Percentiles rank a stretch among this genome's conserved stretches.
These are phyloP conservation scores for Pseudomugil gertrudae DNA, from an alignment of 2,797 vertebrate genomes.

Conservation along the genomic window DNA sequence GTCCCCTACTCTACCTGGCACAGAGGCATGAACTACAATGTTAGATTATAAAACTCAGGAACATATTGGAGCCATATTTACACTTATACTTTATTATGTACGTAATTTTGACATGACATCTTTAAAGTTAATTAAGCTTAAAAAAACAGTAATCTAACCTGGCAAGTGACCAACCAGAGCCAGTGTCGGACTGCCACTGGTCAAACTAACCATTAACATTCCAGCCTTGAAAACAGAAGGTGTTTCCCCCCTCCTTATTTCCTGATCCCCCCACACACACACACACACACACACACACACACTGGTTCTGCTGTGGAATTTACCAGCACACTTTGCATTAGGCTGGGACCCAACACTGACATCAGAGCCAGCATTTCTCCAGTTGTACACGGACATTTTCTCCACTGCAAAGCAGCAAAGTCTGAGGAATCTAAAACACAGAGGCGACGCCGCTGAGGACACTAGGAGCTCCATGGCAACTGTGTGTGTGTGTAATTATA, in stretches of 20 bases:
- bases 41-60: not conserved
- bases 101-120: too few relatives aligned
- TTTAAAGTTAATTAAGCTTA: not conserved
- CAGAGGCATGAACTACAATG: not conserved
- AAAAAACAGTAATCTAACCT: slow-evolving; percentile 1
- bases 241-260: slow-evolving; percentile 52
- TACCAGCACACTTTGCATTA: slow-evolving; percentile 57
- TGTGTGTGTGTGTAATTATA: slow-evolving; percentile 7
- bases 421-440: slow-evolving; percentile 12
- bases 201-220: slow-evolving; percentile 70
- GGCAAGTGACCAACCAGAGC: slow-evolving; percentile 10
- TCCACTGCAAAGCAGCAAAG: slow-evolving; percentile 16
- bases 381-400: slow-evolving; percentile 21
- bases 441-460: not conserved
- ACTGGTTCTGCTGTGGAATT: slow-evolving; percentile 50
- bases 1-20: not conserved
- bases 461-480: slow-evolving; percentile 5
- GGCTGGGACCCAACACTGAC: slow-evolving; percentile 49
- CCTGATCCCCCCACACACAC: slow-evolving; percentile 34
- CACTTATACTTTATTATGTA: not conserved
- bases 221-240: slow-evolving; percentile 66
- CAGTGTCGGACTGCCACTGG: slow-evolving; percentile 25
- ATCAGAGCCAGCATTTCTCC: slow-evolving; percentile 24
- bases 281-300: not conserved
- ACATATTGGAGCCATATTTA: not conserved